These are phyloP conservation scores for Spisula solida DNA, from an alignment of 2,888 invertebrate species.

Conservation along the genomic window DNA sequence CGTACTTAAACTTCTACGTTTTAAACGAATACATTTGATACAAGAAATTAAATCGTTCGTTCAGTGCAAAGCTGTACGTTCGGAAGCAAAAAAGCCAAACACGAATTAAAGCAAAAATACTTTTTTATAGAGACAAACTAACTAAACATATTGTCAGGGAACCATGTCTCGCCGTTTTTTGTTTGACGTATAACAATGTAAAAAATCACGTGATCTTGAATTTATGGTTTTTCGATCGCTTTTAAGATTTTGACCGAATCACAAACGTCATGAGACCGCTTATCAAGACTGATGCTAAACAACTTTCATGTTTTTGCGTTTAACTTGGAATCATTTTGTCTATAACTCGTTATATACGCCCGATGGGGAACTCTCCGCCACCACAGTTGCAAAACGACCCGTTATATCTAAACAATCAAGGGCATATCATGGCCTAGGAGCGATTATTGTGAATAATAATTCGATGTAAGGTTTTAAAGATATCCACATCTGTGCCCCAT, in stretches of 20 bases:
- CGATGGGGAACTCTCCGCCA: constrained; percentile 56
- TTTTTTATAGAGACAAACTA: constrained; percentile 10
- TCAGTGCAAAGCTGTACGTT: neutral
- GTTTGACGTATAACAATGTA: constrained; percentile 25
- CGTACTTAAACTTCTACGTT: constrained; percentile 50
- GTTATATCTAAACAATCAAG: constrained; percentile 52
- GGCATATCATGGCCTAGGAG: constrained; percentile 48
- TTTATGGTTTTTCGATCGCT: constrained; percentile 26
- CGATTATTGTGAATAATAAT: constrained; percentile 57
- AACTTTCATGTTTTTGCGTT: constrained; percentile 5
- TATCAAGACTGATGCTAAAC: neutral
- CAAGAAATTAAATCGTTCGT: constrained; percentile 10
- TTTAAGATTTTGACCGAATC: constrained; percentile 24
- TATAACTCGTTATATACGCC: constrained; percentile 43
- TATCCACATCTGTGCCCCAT: constrained; percentile 72
- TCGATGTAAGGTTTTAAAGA: constrained; percentile 69
- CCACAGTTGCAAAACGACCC: constrained; percentile 52
- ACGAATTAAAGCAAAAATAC: neutral
- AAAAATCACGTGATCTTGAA: neutral
- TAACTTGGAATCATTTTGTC: neutral
- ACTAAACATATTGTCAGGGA: neutral
- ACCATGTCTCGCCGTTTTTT: neutral
- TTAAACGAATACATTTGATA: constrained; percentile 35
- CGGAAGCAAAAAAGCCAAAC: neutral
- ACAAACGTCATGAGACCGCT: constrained; percentile 1